Base-by-base conservation (phyloP, 1,140 invertebrate genomes). In the Coboldia fuscipes region DNA sequence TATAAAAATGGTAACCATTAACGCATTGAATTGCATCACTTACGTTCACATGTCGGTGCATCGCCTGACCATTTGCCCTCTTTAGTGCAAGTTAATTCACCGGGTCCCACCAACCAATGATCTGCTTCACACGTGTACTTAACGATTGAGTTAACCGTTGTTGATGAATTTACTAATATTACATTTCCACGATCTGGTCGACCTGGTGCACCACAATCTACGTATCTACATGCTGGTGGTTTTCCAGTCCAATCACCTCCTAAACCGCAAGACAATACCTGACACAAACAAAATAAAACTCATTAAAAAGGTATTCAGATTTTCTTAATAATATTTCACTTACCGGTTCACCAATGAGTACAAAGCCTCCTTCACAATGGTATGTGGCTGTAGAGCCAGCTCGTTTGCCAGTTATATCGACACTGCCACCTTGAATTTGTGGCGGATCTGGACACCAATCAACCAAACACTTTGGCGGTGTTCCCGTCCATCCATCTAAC, bases 11-110 rank as follows among this genome's bases (percentile, higher is more conserved):
- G 17, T 20, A 12, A 14, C 16, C 18, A 33, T 28, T 13, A 27
- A 17, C 19, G 26, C 12, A 4, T 33, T 33, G 7, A 17, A 19
- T 10, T 23, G 22, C 12, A 33, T 17, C 8, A 63, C 66, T 72
- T 64, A 84, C 81, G 58, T 60, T 85, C 73, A 50, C 88, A 94
- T 16, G 72, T 68, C 1, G 86, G 85, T 24, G 76, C 70, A 38
- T 75, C 69, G 19, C 72, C 71, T 1, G 76, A 86, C 88, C 88
- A 93, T 46, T 73, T 77, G 5, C 83, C 84, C 35, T 85, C 80
- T 28, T 69, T 65, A 3, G 71, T 72, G 54, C 85, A 92, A 3
- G 65, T 68, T 18, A 79, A 63, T 20, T 66, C 70, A 1, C 64
- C 61, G 16, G 72, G 68, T 0, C 76, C 78, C 18, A 72, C 65